A percentile compares a stretch with the other conserved stretches of the same genome.
Conservation (phyloP, 2,888 invertebrate genomes). For the Cremastinae sp. region DNA sequence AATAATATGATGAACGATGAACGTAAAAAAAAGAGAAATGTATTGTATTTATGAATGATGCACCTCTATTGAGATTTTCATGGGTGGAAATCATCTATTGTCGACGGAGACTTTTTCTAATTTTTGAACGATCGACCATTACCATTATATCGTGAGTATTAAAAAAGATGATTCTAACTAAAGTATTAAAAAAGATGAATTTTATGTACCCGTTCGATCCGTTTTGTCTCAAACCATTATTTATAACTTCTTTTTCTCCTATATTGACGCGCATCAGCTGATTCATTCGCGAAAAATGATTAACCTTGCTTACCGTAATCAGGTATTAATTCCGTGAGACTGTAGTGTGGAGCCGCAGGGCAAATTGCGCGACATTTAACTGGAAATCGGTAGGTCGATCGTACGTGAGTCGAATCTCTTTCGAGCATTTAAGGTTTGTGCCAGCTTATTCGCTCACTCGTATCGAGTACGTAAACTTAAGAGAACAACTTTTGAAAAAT, state of each 20-base stretch:
- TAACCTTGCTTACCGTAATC: constrained; percentile 79
- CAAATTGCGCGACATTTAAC: constrained; percentile 75
- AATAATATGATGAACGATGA: constrained; percentile 16
- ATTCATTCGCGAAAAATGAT: constrained; percentile 76
- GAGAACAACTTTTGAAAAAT: too few species aligned
- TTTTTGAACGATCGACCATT: too few species aligned
- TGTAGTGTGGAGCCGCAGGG: constrained; percentile 72
- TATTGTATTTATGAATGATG: neutral
- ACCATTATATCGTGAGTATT: too few species aligned
- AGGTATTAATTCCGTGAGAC: constrained; percentile 77
- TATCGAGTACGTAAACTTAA: too few species aligned
- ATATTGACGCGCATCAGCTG: constrained; percentile 63
- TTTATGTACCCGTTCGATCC: neutral
- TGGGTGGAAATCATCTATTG: too few species aligned
- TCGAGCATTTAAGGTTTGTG: constrained; percentile 37
- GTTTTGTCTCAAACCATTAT: neutral
- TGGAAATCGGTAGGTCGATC: constrained; percentile 74
- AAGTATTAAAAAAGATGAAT: too few species aligned
- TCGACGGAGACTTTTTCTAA: too few species aligned
- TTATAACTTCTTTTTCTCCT: constrained; percentile 9
- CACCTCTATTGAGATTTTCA: neutral
- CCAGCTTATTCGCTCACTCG: constrained; percentile 17
- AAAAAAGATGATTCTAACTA: too few species aligned
- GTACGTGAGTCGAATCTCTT: constrained; percentile 75
- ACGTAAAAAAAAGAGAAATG: constrained; percentile 3